phyloP scores from a whole-genome alignment of 2,888 invertebrate species.

The Mesoligia furuncula region DNA sequence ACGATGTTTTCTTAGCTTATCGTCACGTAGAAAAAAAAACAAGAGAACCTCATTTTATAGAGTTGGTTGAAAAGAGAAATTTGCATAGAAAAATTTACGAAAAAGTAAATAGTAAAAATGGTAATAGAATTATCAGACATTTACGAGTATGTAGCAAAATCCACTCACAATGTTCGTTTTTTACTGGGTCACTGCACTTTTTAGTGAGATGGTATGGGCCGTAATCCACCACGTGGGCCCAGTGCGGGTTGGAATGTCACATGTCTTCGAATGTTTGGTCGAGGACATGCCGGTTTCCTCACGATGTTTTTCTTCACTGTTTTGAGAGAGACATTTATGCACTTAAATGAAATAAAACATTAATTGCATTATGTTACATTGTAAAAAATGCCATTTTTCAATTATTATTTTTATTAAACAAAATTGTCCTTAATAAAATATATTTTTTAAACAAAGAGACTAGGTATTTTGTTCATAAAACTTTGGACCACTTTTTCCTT shows the following conservation, averaged over 20 bases:
- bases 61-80: background rate
- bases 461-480: too few relatives aligned
- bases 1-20: slow-evolving; percentile 10
- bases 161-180: too few relatives aligned
- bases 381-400: background rate
- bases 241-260: background rate
- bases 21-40: background rate
- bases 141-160: background rate
- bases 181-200: too few relatives aligned
- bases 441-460: too few relatives aligned
- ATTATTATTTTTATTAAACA: too few relatives aligned
- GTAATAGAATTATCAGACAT: background rate
- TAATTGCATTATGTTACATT: background rate
- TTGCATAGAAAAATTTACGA: too few relatives aligned
- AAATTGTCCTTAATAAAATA: too few relatives aligned
- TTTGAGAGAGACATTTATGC: too few relatives aligned
- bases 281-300: background rate
- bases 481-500: too few relatives aligned
- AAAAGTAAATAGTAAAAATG: background rate
- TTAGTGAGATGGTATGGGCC: background rate
- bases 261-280: background rate
- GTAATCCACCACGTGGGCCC: too few relatives aligned
- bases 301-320: too few relatives aligned
- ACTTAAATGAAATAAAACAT: background rate
- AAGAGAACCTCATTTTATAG: background rate